These are phyloP conservation scores for Ctenosaura bakeri DNA, from an alignment of 2,797 vertebrate genomes.

Conservation along the genomic window DNA sequence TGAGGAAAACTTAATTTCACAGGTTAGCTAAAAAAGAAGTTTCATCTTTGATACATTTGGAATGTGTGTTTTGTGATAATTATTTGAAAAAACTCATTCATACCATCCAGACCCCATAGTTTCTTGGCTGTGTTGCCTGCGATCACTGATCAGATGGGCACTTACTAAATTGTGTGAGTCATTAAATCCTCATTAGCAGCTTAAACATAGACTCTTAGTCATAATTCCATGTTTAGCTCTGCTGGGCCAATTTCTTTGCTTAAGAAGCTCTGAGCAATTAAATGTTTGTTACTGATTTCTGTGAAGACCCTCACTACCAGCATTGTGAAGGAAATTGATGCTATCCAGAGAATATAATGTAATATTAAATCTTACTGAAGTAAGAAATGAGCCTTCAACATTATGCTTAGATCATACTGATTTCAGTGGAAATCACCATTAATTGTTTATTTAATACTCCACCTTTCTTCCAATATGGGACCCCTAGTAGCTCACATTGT, in stretches of 20 bases:
- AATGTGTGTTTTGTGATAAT: not conserved
- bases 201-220: conserved; percentile 54
- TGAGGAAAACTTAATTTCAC: not conserved
- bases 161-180: conserved; percentile 10
- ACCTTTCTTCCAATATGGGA: not conserved
- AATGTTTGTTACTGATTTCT: rapidly evolving
- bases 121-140: conserved; percentile 42
- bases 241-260: not conserved
- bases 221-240: conserved; percentile 50
- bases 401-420: not conserved
- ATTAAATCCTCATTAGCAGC: conserved; percentile 68
- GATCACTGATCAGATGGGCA: not conserved
- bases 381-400: not conserved
- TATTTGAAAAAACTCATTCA: not conserved
- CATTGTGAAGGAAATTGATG: not conserved
- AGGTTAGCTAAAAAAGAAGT: not conserved
- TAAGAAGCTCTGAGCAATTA: not conserved
- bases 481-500: not conserved
- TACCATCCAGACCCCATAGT: conserved; percentile 33
- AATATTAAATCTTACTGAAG: not conserved
- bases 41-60: not conserved
- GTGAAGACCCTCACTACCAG: not conserved
- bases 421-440: not conserved
- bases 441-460: not conserved
- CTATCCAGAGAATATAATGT: not conserved